A percentile compares a stretch with the other conserved stretches of the same genome.
Conservation (phyloP, 2,888 invertebrate species). For the Rhyacophila evoluta region DNA sequence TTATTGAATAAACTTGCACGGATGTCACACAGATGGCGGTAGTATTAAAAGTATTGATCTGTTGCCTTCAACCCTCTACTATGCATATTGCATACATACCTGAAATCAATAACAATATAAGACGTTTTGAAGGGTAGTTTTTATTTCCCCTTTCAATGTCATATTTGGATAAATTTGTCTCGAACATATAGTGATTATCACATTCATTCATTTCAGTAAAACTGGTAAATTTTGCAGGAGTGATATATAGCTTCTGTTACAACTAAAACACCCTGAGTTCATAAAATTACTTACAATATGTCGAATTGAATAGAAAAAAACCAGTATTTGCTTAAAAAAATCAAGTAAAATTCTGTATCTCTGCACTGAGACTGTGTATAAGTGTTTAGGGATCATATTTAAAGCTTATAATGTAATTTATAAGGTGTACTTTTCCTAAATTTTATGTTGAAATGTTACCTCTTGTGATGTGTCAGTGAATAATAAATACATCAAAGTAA, state of each 20-base stretch:
- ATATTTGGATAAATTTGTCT: neutral
- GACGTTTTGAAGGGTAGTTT: constrained; percentile 26
- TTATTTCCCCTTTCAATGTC: constrained; percentile 18
- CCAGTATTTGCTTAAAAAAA: neutral
- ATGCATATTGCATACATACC: constrained; percentile 30
- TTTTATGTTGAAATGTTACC: neutral
- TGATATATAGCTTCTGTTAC: neutral
- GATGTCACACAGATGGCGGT: constrained; percentile 59
- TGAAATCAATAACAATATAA: constrained; percentile 63
- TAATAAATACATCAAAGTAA: neutral
- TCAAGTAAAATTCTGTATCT: neutral
- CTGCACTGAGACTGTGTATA: neutral
- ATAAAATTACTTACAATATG: neutral
- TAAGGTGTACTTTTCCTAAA: neutral
- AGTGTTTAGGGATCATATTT: neutral
- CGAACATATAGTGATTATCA: neutral
- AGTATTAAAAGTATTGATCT: constrained; percentile 43
- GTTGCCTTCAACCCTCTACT: constrained; percentile 40
- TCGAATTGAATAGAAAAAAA: neutral
- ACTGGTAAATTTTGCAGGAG: neutral
- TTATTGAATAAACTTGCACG: neutral
- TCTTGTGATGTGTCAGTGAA: neutral
- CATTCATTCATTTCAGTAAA: neutral
- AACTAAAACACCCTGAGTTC: neutral
- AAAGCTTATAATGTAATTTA: neutral